Percentiles rank a stretch among this genome's conserved stretches.
Conservation (phyloP, 2,113 vertebrate species). For the Thalassarche chlororhynchos region DNA sequence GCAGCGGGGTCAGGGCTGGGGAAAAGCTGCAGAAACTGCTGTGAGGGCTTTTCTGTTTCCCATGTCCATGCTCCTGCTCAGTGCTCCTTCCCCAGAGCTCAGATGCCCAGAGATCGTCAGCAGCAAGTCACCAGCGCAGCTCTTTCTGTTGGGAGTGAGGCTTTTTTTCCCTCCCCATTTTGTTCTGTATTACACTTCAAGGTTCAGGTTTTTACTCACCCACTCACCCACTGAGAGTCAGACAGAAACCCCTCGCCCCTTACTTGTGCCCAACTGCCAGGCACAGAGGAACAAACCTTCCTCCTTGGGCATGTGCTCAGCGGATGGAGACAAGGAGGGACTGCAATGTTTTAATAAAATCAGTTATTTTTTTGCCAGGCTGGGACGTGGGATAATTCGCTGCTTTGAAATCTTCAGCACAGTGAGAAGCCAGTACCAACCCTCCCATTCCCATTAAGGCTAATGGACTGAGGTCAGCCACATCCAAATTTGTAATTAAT, state of each 20-base stretch:
- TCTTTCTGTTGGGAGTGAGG: not conserved
- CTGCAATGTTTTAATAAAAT: not conserved
- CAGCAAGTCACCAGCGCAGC: not conserved
- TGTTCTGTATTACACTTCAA: not conserved
- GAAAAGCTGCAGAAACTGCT: not conserved
- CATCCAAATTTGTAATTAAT: not conserved
- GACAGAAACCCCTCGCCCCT: not conserved
- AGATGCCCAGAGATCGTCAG: not conserved
- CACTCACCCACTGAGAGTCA: not conserved
- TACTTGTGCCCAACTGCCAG: not conserved
- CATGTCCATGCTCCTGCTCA: not conserved
- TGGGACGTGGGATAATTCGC: not conserved
- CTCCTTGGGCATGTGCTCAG: not conserved
- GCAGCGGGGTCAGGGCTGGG: not conserved
- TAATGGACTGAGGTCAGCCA: slow-evolving; percentile 10
- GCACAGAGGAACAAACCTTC: not conserved
- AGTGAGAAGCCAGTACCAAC: not conserved
- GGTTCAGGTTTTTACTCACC: not conserved
- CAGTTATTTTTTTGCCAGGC: not conserved
- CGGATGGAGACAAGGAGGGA: not conserved
- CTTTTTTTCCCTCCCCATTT: not conserved
- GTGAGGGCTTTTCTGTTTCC: not conserved
- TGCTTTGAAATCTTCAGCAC: slow-evolving; percentile 5
- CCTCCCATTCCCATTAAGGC: not conserved
- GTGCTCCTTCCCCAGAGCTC: not conserved